Evolutionary conservation across 1,140 invertebrate species (phyloP).

Genomic region (Tetramorium alpestre): DNA sequence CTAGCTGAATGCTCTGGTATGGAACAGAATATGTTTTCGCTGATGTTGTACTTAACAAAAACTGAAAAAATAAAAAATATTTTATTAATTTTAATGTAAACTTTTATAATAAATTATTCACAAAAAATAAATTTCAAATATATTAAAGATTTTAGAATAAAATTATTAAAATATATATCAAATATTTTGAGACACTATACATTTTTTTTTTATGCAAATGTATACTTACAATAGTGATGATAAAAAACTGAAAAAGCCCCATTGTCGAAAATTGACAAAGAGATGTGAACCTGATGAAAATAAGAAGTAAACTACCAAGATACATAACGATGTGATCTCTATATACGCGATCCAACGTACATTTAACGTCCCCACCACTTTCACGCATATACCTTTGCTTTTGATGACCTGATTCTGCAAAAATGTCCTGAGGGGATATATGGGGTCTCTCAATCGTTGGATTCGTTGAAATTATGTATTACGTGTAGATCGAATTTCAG

Average conservation of each 20-base stretch:
- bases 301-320: slow-evolving; percentile 21
- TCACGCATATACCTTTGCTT: slow-evolving; percentile 8
- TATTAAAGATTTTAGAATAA: neutral
- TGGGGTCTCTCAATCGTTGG: neutral
- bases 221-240: slow-evolving; percentile 19
- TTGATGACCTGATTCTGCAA: slow-evolving; percentile 40
- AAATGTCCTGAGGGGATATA: slow-evolving; percentile 33
- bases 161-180: slow-evolving; percentile 5
- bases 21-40: slow-evolving; percentile 23
- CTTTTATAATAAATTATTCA: neutral
- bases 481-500: slow-evolving; percentile 8
- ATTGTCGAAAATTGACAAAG: slow-evolving; percentile 36
- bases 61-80: slow-evolving; percentile 13
- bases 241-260: neutral
- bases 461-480: slow-evolving; percentile 6
- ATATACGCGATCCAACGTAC: slow-evolving; percentile 31
- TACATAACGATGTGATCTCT: slow-evolving; percentile 49
- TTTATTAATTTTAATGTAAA: neutral
- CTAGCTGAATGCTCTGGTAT: neutral
- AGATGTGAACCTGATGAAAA: neutral
- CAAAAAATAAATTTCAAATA: neutral
- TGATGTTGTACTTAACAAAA: neutral
- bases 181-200: neutral
- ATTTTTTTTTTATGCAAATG: neutral
- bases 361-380: slow-evolving; percentile 17